A percentile compares a stretch with the other conserved stretches of the same genome.
These are phyloP conservation scores for Microtus ochrogaster DNA, from an alignment of 2,113 vertebrate species.

Conservation along the genomic window DNA sequence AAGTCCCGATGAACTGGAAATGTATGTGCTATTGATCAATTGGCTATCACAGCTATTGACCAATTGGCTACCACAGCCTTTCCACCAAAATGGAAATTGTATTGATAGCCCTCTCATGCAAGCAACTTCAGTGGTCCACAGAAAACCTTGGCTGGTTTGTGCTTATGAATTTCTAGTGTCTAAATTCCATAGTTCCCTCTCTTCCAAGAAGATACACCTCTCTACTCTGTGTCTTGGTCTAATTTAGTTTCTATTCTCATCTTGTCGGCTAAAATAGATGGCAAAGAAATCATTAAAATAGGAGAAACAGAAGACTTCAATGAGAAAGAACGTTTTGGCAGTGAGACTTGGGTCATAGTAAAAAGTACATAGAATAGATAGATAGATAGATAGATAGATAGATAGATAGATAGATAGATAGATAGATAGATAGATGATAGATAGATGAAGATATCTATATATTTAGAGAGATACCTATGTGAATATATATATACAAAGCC, in stretches of 20 bases:
- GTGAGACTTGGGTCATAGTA: background rate
- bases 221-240: conserved; percentile 45
- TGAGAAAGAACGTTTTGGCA: conserved; percentile 31
- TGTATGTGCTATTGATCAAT: background rate
- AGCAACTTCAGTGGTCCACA: conserved; percentile 14
- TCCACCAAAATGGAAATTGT: background rate
- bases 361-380: background rate
- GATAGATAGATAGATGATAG: no score
- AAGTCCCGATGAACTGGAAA: background rate
- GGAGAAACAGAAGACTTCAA: conserved; percentile 64
- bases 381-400: no score
- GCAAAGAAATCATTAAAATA: conserved; percentile 63
- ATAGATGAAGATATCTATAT: no score
- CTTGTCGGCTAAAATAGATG: conserved; percentile 62
- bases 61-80: background rate
- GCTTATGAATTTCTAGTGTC: conserved; percentile 72
- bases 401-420: no score
- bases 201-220: conserved; percentile 70
- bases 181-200: conserved; percentile 67
- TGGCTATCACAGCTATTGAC: background rate
- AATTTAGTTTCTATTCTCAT: conserved; percentile 78
- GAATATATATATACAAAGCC: no score
- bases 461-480: no score
- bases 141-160: conserved; percentile 48
- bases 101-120: background rate